Evolutionary conservation across 2,888 invertebrate species (phyloP).

Genomic region (Hemistola chrysoprasaria): DNA sequence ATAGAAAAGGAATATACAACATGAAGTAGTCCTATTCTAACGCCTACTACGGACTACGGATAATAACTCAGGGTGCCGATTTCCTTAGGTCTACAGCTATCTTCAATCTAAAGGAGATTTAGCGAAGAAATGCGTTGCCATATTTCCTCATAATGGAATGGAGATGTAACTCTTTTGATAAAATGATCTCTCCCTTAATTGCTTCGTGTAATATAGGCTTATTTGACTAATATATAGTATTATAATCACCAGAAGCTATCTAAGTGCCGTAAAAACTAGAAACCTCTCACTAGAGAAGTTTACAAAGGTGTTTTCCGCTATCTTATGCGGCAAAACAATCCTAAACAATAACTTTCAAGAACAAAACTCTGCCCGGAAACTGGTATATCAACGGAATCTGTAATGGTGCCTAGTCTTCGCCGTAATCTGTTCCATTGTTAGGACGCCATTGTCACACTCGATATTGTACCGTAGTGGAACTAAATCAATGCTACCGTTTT

Average conservation of each 20-base stretch:
- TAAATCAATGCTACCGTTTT: slow-evolving; percentile 25
- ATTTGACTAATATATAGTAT: slow-evolving; percentile 44
- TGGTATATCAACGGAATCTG: slow-evolving; percentile 40
- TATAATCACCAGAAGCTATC: too few relatives aligned
- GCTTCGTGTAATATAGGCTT: too few relatives aligned
- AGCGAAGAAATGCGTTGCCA: too few relatives aligned
- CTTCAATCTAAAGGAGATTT: slow-evolving; percentile 32
- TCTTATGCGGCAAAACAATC: slow-evolving; percentile 15
- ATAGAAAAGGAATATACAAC: slow-evolving; percentile 53
- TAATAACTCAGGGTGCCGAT: slow-evolving; percentile 29
- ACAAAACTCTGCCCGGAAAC: slow-evolving; percentile 34
- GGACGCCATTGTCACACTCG: slow-evolving; percentile 49
- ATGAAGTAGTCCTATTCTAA: slow-evolving; percentile 42
- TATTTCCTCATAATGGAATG: slow-evolving; percentile 50
- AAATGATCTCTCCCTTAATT: slow-evolving; percentile 33
- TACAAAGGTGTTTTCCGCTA: slow-evolving; percentile 12
- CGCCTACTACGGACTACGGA: slow-evolving; percentile 33
- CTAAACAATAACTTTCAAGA: slow-evolving; percentile 23
- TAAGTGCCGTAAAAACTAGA: too few relatives aligned
- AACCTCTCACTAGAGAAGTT: slow-evolving; percentile 5
- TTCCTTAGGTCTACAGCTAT: slow-evolving; percentile 45
- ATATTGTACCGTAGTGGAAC: slow-evolving; percentile 39
- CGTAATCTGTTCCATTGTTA: slow-evolving; percentile 61
- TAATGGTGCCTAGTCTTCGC: slow-evolving; percentile 43
- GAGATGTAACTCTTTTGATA: slow-evolving; percentile 60